A percentile compares a stretch with the other conserved stretches of the same genome.
Conservation (phyloP, 2,888 invertebrate genomes). For the Scaptomyza flava region DNA sequence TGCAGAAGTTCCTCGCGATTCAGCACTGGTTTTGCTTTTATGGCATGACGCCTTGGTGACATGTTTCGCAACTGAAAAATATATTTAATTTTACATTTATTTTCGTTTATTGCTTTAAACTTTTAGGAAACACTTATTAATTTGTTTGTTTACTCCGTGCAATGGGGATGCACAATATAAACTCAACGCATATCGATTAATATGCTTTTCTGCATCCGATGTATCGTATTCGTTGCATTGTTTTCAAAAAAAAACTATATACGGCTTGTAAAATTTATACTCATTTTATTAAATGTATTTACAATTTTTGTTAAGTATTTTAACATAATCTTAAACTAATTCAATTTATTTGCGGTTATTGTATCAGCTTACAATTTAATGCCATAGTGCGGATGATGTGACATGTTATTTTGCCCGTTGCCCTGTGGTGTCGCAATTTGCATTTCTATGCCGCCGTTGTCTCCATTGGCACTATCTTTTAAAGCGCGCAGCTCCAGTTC, state of each 20-base stretch:
- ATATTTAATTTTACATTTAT: too few species aligned
- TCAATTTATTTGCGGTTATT: constrained; percentile 12
- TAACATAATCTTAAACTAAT: constrained; percentile 11
- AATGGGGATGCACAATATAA: constrained; percentile 12
- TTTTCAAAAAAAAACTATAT: constrained; percentile 24
- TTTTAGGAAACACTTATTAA: too few species aligned
- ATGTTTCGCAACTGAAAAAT: constrained; percentile 12
- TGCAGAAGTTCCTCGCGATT: constrained; percentile 60
- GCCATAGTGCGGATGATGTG: constrained; percentile 27
- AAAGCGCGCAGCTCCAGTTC: constrained; percentile 67
- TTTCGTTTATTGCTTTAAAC: background rate
- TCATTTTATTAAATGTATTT: constrained; percentile 30
- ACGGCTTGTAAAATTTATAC: background rate
- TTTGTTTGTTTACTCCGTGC: constrained; percentile 5
- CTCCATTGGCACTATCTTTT: constrained; percentile 43
- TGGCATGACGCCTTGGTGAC: constrained; percentile 23
- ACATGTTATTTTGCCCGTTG: constrained; percentile 15
- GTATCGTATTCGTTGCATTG: constrained; percentile 7
- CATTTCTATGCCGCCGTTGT: constrained; percentile 16
- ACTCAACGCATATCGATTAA: constrained; percentile 19
- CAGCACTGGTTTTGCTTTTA: constrained; percentile 28
- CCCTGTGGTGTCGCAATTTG: constrained; percentile 9
- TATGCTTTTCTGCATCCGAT: constrained; percentile 4
- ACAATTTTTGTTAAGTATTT: constrained; percentile 35
- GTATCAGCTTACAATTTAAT: constrained; percentile 18